These are phyloP conservation scores for Neosilurus hyrtlii DNA, from an alignment of 2,797 vertebrate species.

Conservation along the genomic window DNA sequence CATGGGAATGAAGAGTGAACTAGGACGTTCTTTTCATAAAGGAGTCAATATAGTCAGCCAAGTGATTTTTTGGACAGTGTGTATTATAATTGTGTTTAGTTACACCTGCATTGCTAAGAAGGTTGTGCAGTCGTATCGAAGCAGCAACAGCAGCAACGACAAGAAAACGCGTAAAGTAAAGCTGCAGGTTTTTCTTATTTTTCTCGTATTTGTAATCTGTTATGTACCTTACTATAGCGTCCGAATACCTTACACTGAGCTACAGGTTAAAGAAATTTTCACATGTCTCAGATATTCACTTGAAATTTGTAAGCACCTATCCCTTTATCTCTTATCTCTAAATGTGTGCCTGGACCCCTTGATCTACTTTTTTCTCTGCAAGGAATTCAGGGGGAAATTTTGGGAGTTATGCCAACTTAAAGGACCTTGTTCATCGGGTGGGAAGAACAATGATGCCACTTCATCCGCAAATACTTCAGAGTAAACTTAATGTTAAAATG, in stretches of 20 bases:
- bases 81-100: constrained; percentile 82
- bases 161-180: constrained; percentile 81
- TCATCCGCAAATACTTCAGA: constrained; percentile 19
- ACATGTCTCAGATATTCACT: constrained; percentile 70
- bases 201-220: constrained; percentile 78
- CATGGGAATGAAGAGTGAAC: constrained; percentile 71
- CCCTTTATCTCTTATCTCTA: constrained; percentile 80
- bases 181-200: constrained; percentile 50
- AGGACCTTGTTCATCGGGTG: neutral
- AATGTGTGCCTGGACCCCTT: constrained; percentile 91
- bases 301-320: constrained; percentile 79
- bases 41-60: constrained; percentile 78
- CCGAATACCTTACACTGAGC: constrained; percentile 76
- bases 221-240: constrained; percentile 81
- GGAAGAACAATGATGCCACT: neutral
- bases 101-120: constrained; percentile 90
- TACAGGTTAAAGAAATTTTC: constrained; percentile 61
- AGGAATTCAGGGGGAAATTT: constrained; percentile 24
- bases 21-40: constrained; percentile 81
- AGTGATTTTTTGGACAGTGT: constrained; percentile 83
- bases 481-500: neutral
- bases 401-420: neutral
- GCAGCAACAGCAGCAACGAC: constrained; percentile 76
- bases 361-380: constrained; percentile 84
- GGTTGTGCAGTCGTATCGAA: constrained; percentile 84